Evolutionary conservation across 1,140 invertebrate species (phyloP).

Genomic region (Scylla paramamosain): DNA sequence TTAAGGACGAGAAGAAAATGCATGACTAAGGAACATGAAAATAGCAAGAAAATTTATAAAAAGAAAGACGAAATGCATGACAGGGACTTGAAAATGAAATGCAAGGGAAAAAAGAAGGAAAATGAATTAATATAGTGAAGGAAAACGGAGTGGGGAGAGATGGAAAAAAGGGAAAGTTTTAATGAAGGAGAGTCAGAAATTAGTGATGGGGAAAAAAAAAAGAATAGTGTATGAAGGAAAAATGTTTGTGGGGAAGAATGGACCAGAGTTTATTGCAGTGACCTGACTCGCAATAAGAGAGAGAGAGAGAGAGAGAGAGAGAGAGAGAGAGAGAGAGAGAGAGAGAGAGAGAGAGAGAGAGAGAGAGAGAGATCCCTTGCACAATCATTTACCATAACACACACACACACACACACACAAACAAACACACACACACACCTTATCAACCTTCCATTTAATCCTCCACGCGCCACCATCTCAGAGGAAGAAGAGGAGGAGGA

Average conservation of each 20-base stretch:
- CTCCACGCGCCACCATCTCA: neutral
- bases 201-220: neutral
- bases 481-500: no score
- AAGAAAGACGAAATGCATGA: no score
- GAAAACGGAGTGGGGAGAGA: no score
- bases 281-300: neutral
- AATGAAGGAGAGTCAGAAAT: neutral
- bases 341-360: conserved; percentile 20
- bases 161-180: neutral
- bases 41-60: no score
- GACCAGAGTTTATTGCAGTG: neutral
- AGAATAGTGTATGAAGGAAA: neutral
- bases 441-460: neutral
- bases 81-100: no score
- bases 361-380: conserved; percentile 5
- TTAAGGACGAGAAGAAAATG: no score
- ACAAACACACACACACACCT: neutral
- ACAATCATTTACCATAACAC: no score
- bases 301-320: neutral
- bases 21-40: no score
- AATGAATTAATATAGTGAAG: no score
- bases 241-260: neutral
- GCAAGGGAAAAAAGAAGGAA: no score
- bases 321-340: conserved; percentile 20
- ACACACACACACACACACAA: neutral